phyloP scores from a whole-genome alignment of 2,113 vertebrate genomes.

The Lagopus muta region DNA sequence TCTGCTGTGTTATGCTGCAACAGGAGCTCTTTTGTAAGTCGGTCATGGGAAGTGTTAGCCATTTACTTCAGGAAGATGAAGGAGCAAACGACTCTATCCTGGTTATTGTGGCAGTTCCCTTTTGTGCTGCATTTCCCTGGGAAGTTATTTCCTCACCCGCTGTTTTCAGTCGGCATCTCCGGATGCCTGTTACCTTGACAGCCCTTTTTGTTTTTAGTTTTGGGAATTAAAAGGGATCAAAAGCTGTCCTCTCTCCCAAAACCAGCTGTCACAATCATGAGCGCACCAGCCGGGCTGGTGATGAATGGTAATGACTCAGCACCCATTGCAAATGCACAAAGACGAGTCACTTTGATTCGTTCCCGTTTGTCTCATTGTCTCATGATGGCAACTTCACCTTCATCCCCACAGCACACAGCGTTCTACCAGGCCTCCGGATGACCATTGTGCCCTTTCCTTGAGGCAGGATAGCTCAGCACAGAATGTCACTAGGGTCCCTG shows the following conservation, averaged over 20 bases:
- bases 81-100: neutral
- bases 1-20: neutral
- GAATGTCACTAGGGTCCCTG: fast-evolving
- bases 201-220: constrained; percentile 52
- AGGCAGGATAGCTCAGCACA: neutral
- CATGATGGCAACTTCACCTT: constrained; percentile 8
- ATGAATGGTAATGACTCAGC: constrained; percentile 47
- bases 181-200: constrained; percentile 62
- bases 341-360: constrained; percentile 34
- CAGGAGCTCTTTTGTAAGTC: neutral
- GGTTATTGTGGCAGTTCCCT: constrained; percentile 33
- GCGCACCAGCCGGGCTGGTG: constrained; percentile 4
- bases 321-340: constrained; percentile 35
- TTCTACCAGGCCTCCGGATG: neutral
- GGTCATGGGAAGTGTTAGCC: neutral
- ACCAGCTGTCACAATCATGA: constrained; percentile 63
- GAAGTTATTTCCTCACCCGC: constrained; percentile 50
- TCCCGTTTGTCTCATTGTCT: neutral
- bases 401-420: neutral
- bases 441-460: fast-evolving
- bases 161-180: constrained; percentile 14
- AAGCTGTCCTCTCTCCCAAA: constrained; percentile 39
- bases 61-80: neutral
- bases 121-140: constrained; percentile 41
- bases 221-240: constrained; percentile 49